These are phyloP conservation scores for Sylvicapra grimmia DNA, from an alignment of 2,113 vertebrate genomes.

Conservation along the genomic window DNA sequence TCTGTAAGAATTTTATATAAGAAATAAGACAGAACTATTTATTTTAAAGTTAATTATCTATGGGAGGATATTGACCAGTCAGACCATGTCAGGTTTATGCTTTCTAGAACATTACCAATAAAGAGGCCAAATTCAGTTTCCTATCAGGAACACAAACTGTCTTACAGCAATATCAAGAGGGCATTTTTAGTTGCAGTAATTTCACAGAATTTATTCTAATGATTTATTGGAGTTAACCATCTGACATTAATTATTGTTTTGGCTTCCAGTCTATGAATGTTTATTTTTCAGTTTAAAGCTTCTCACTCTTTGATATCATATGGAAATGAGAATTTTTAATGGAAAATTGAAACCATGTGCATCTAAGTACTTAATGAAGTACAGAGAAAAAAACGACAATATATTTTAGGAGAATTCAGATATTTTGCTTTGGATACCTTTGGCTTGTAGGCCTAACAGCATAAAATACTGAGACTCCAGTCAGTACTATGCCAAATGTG, in stretches of 20 bases:
- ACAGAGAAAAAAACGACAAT: conserved; percentile 84
- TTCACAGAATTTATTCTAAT: conserved; percentile 86
- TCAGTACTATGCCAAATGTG: conserved; percentile 11
- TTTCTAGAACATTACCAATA: conserved; percentile 58
- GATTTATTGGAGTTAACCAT: conserved; percentile 90
- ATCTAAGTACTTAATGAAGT: conserved; percentile 92
- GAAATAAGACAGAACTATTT: conserved; percentile 44
- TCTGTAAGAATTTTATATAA: conserved; percentile 68
- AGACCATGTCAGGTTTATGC: conserved; percentile 52
- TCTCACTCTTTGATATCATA: conserved; percentile 94
- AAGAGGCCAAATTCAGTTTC: conserved; percentile 70
- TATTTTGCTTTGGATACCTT: conserved; percentile 77
- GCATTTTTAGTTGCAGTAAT: conserved; percentile 82
- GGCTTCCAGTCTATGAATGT: conserved; percentile 89
- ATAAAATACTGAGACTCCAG: conserved; percentile 47
- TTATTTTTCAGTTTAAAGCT: conserved; percentile 93
- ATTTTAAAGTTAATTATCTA: conserved; percentile 52
- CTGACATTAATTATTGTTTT: conserved; percentile 92
- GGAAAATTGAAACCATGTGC: conserved; percentile 95
- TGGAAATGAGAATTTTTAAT: conserved; percentile 94
- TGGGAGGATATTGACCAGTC: conserved; percentile 33
- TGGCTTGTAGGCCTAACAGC: conserved; percentile 72
- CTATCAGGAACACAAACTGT: conserved; percentile 75
- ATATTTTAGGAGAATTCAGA: conserved; percentile 82
- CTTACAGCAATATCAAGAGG: conserved; percentile 77